phyloP scores from a whole-genome alignment of 2,888 invertebrate species.

The Linhomoeus sp. region DNA sequence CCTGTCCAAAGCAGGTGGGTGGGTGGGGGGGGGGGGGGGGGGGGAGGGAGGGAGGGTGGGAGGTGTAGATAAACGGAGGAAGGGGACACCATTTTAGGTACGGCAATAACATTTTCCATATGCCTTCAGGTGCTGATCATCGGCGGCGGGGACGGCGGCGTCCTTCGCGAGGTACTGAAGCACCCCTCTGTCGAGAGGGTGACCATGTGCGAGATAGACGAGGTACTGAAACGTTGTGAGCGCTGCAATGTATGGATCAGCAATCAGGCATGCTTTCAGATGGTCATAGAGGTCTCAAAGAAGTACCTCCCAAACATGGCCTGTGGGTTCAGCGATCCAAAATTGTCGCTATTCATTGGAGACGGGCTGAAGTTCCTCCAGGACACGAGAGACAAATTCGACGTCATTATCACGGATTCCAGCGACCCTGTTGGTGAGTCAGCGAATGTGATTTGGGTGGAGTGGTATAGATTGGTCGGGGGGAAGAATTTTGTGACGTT shows the following conservation, averaged over 20 bases:
- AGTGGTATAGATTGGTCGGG: too few species aligned
- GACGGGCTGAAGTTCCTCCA: conserved; percentile 91
- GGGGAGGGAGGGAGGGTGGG: too few species aligned
- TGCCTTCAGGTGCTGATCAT: conserved; percentile 64
- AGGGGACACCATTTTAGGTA: too few species aligned
- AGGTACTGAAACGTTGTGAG: conserved; percentile 27
- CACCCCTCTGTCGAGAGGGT: conserved; percentile 68
- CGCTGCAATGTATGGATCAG: too few species aligned
- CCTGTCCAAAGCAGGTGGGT: conserved; percentile 59
- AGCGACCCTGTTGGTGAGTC: conserved; percentile 72
- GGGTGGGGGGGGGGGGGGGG: too few species aligned
- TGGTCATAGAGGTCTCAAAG: conserved; percentile 72
- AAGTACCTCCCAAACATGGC: conserved; percentile 76
- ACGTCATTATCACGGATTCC: conserved; percentile 93
- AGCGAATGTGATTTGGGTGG: too few species aligned
- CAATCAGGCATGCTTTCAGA: conserved; percentile 25
- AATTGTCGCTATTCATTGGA: conserved; percentile 58
- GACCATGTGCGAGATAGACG: conserved; percentile 84
- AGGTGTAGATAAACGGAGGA: too few species aligned
- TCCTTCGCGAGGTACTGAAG: conserved; percentile 79
- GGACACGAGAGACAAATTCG: conserved; percentile 53
- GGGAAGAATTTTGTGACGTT: too few species aligned
- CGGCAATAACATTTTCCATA: too few species aligned
- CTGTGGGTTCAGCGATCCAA: conserved; percentile 57
- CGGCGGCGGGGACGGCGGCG: conserved; percentile 95